A percentile compares a stretch with the other conserved stretches of the same genome.
Conservation (phyloP, 2,888 invertebrate genomes). For the Actias luna region DNA sequence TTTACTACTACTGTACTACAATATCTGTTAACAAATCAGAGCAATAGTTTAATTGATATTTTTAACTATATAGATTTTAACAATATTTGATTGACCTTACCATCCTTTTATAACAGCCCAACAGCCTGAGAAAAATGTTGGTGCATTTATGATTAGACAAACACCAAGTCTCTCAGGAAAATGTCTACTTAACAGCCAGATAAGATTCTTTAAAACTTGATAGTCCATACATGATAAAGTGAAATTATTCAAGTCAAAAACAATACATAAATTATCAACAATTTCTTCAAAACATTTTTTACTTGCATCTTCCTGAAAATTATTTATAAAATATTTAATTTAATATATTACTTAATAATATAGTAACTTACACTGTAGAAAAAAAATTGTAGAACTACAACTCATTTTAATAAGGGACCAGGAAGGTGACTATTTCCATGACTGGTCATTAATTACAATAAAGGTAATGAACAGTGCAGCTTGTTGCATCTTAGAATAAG, state of each 20-base stretch:
- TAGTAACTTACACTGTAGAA: neutral
- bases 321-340: conserved; percentile 1
- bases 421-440: no score
- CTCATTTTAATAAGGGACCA: no score
- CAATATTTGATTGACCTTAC: conserved; percentile 58
- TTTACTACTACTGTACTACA: no score
- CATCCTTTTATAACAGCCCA: conserved; percentile 90
- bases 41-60: neutral
- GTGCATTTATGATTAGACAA: conserved; percentile 88
- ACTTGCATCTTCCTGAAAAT: conserved; percentile 86
- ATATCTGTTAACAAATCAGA: neutral
- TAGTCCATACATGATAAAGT: conserved; percentile 91
- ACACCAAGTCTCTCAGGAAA: conserved; percentile 90
- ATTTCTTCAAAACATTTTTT: conserved; percentile 90
- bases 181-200: conserved; percentile 88
- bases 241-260: conserved; percentile 89
- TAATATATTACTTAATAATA: neutral
- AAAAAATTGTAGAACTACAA: neutral
- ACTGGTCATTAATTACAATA: no score
- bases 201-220: conserved; percentile 89
- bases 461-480: no score
- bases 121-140: conserved; percentile 88
- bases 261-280: conserved; percentile 89
- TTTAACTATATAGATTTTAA: neutral
- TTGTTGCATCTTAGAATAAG: no score